These are phyloP conservation scores for Herpetotheres cachinnans DNA, from an alignment of 2,113 vertebrate genomes.

Conservation along the genomic window DNA sequence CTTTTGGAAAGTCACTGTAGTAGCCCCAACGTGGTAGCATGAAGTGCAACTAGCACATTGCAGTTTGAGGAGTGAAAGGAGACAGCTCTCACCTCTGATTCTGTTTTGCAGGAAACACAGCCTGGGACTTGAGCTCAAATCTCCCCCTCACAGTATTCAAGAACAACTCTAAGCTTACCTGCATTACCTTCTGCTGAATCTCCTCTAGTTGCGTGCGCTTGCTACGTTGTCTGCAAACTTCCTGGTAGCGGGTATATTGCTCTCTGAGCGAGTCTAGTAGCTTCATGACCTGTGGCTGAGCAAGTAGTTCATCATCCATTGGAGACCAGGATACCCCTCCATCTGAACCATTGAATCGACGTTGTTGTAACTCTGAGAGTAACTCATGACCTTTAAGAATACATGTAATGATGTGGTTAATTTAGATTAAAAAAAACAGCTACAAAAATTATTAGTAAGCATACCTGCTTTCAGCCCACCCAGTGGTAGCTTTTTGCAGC, in stretches of 20 bases:
- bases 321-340: conserved; percentile 94
- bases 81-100: not conserved
- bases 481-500: not conserved
- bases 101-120: not conserved
- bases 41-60: fast-evolving
- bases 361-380: conserved; percentile 94
- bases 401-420: not conserved
- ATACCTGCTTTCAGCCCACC: not conserved
- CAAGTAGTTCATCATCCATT: conserved; percentile 96
- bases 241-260: conserved; percentile 95
- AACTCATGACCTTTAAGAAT: conserved; percentile 88
- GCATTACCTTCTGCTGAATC: conserved; percentile 97
- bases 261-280: conserved; percentile 93
- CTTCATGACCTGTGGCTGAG: conserved; percentile 97
- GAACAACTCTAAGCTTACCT: conserved; percentile 76
- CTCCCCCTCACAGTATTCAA: fast-evolving
- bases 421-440: not conserved
- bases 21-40: not conserved
- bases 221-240: conserved; percentile 92
- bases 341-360: conserved; percentile 92
- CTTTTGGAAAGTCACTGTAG: not conserved
- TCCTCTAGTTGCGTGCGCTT: conserved; percentile 96
- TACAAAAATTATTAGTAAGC: not conserved
- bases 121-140: not conserved
- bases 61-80: not conserved